These are phyloP conservation scores for Lindbergichthys nudifrons DNA, from an alignment of 2,797 vertebrate species.

Conservation along the genomic window DNA sequence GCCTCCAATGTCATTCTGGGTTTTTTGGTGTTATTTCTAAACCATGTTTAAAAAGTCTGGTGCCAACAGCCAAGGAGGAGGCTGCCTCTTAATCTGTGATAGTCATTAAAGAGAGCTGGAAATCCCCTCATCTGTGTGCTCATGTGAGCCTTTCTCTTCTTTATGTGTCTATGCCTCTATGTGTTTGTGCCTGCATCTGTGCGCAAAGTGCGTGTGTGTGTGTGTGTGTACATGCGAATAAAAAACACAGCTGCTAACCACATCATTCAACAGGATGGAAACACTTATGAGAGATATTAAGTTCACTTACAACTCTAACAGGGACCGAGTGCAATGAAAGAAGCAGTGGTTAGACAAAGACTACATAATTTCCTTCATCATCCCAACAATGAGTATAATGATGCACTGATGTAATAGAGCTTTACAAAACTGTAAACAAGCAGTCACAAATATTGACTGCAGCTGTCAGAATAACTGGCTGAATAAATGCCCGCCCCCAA, in stretches of 20 bases:
- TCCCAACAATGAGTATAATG: neutral
- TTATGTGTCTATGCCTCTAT: conserved; percentile 6
- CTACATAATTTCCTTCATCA: neutral
- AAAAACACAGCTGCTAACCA: conserved; percentile 55
- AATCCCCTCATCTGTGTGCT: conserved; percentile 49
- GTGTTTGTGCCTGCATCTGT: conserved; percentile 9
- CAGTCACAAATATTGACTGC: neutral
- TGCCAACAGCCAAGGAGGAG: conserved; percentile 16
- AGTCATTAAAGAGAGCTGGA: conserved; percentile 56
- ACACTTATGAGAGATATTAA: conserved; percentile 36
- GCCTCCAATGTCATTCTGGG: neutral
- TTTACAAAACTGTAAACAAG: neutral
- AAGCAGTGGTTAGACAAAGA: conserved; percentile 12
- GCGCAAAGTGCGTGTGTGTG: conserved; percentile 6
- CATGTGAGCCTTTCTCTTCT: conserved; percentile 7
- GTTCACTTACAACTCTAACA: conserved; percentile 29
- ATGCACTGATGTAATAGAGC: neutral
- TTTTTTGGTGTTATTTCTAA: conserved; percentile 12
- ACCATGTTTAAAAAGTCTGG: conserved; percentile 14
- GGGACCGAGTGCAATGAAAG: conserved; percentile 7
- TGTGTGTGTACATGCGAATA: conserved; percentile 36
- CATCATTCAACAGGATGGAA: conserved; percentile 60
- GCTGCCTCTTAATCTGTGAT: conserved; percentile 48
- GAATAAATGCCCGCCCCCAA: neutral
- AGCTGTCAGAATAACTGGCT: conserved; percentile 11